Conservation (phyloP, 2,113 vertebrate genomes). For the Ictalurus punctatus region DNA sequence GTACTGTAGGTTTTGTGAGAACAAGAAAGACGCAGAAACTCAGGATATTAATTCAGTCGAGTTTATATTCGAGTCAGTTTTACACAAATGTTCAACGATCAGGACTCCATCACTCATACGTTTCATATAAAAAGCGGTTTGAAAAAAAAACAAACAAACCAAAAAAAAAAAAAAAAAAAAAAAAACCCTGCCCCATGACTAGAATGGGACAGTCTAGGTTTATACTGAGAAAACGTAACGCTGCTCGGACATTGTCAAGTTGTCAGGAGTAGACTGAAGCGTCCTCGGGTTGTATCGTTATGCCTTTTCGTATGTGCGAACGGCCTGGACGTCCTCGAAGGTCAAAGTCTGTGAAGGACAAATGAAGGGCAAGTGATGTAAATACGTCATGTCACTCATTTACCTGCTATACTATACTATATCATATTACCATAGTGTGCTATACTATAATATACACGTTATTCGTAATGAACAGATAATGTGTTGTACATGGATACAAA, state of each 20-base stretch:
- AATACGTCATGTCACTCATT: neutral
- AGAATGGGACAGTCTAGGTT: slow-evolving; percentile 51
- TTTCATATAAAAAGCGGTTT: slow-evolving; percentile 58
- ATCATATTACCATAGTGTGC: neutral
- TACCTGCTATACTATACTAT: neutral
- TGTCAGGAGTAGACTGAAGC: slow-evolving; percentile 45
- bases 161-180: neutral
- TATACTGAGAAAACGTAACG: slow-evolving; percentile 56
- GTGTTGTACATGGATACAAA: no score
- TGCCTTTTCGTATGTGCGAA: slow-evolving; percentile 93
- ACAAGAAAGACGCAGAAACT: slow-evolving; percentile 15
- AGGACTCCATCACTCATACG: slow-evolving; percentile 20
- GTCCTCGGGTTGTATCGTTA: slow-evolving; percentile 62
- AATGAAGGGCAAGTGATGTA: slow-evolving; percentile 13
- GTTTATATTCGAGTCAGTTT: slow-evolving; percentile 45
- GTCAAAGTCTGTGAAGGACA: slow-evolving; percentile 82
- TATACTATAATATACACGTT: neutral
- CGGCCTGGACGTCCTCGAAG: slow-evolving; percentile 84
- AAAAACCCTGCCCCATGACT: slow-evolving; percentile 31
- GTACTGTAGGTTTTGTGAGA: neutral
- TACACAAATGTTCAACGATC: slow-evolving; percentile 30
- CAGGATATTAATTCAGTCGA: neutral
- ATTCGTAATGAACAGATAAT: neutral
- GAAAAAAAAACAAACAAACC: neutral
- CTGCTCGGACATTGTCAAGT: slow-evolving; percentile 50